A percentile compares a stretch with the other conserved stretches of the same genome.
These are phyloP conservation scores for Florisuga fusca DNA, from an alignment of 2,797 vertebrate genomes.

Conservation along the genomic window DNA sequence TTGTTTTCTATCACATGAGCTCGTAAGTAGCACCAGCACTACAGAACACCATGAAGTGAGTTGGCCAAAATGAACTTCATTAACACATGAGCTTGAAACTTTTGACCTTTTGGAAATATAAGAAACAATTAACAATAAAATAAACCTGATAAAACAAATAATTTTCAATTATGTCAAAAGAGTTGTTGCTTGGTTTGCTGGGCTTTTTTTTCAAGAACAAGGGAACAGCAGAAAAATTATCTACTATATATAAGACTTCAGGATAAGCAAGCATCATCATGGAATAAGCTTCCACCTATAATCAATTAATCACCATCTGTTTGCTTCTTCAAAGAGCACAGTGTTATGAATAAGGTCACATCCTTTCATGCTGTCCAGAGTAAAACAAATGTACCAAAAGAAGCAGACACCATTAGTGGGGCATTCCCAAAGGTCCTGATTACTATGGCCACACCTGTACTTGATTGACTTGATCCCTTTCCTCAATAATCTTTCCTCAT, in stretches of 20 bases:
- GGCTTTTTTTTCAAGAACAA: neutral
- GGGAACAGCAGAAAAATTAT: neutral
- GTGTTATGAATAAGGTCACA: neutral
- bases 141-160: neutral
- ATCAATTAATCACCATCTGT: neutral
- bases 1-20: neutral
- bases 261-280: neutral
- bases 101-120: neutral
- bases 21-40: neutral
- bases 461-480: neutral
- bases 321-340: neutral
- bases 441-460: neutral
- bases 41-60: too few relatives aligned
- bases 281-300: neutral
- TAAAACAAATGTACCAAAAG: neutral
- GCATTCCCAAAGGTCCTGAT: neutral
- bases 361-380: neutral
- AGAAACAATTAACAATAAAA: neutral
- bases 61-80: neutral
- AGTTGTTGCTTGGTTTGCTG: neutral
- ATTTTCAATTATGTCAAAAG: neutral
- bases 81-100: neutral
- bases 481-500: too few relatives aligned
- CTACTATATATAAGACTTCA: accelerated
- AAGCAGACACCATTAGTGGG: neutral